Percentiles rank a stretch among this genome's conserved stretches.
These are phyloP conservation scores for Morone saxatilis DNA, from an alignment of 2,113 vertebrate genomes.

Conservation along the genomic window DNA sequence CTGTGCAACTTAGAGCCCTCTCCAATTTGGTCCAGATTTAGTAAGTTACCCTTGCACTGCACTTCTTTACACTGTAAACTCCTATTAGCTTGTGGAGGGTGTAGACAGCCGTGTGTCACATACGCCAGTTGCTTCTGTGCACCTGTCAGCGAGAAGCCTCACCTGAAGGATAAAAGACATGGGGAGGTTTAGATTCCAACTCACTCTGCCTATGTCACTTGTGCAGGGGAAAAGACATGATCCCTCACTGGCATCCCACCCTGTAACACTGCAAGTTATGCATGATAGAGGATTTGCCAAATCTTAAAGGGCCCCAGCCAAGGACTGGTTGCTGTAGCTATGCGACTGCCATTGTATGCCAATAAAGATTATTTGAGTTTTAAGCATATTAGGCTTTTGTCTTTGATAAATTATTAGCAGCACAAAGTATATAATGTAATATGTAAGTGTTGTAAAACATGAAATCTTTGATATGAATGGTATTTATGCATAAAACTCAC, in stretches of 20 bases:
- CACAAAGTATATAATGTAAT: neutral
- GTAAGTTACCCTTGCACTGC: neutral
- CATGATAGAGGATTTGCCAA: neutral
- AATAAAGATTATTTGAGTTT: neutral
- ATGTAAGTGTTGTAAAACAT: too few species aligned
- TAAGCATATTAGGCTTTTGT: neutral
- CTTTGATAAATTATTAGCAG: neutral
- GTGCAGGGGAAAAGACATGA: neutral
- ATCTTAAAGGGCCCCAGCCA: too few species aligned
- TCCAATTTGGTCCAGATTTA: neutral
- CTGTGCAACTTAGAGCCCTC: neutral
- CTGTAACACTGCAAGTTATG: neutral
- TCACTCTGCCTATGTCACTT: neutral
- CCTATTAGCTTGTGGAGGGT: neutral
- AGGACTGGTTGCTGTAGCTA: neutral
- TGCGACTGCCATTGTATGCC: neutral
- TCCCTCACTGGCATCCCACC: neutral
- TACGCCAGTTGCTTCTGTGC: neutral
- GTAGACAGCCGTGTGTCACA: slow-evolving; percentile 11
- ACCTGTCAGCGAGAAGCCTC: slow-evolving; percentile 16
- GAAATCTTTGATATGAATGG: neutral
- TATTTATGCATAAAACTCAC: neutral
- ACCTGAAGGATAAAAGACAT: neutral
- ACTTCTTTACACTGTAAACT: neutral
- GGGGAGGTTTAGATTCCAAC: neutral